These are phyloP conservation scores for Ictalurus furcatus DNA, from an alignment of 2,113 vertebrate species.

Conservation along the genomic window DNA sequence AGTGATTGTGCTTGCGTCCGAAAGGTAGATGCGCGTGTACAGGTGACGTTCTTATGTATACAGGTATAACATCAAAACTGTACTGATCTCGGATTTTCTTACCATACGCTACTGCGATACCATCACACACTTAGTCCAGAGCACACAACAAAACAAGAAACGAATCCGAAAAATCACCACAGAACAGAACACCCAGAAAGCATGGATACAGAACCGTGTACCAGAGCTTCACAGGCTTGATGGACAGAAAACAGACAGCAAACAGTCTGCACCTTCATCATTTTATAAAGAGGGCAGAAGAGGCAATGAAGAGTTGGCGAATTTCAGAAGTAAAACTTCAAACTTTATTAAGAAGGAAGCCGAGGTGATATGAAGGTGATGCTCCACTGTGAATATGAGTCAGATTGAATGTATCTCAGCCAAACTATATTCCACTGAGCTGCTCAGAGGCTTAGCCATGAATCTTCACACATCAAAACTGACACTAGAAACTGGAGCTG, in stretches of 20 bases:
- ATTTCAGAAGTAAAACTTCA: conserved; percentile 1
- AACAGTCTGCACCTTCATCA: background rate
- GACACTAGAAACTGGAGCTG: conserved; percentile 38
- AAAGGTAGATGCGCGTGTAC: background rate
- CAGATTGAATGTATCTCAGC: conserved; percentile 10
- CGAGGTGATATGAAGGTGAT: conserved; percentile 14
- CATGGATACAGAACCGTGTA: background rate
- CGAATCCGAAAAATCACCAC: background rate
- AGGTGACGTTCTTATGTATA: background rate
- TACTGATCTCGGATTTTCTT: background rate
- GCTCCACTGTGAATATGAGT: background rate
- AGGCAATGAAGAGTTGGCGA: background rate
- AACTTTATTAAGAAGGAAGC: conserved; percentile 25
- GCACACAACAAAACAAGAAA: background rate
- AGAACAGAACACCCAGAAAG: background rate
- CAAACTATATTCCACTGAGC: conserved; percentile 36
- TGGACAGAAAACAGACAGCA: background rate
- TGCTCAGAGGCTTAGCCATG: conserved; percentile 26
- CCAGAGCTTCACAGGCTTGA: background rate
- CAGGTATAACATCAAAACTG: background rate
- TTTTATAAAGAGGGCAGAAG: background rate
- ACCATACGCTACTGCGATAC: background rate
- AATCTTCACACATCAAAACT: conserved; percentile 44
- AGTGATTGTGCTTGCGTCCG: background rate
- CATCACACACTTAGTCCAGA: background rate